Conservation (phyloP, 2,888 invertebrate species). For the Brachyptera risi region DNA sequence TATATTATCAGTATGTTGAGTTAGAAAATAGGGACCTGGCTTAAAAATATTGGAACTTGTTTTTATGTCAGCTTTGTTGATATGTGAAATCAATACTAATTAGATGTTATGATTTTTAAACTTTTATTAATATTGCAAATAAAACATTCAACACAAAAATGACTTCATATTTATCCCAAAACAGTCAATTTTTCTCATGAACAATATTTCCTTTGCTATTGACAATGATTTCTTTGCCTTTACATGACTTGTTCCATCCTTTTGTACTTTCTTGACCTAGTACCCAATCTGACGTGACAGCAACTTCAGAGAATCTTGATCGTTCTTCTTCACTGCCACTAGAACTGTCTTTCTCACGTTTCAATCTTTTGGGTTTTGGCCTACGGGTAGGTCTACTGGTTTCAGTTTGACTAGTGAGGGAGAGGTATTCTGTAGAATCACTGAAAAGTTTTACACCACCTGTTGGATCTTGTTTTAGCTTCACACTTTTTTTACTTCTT, state of each 20-base stretch:
- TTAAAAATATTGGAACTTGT: too few relatives aligned
- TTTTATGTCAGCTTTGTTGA: too few relatives aligned
- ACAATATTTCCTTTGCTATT: not conserved
- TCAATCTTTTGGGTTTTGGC: not conserved
- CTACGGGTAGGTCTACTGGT: not conserved
- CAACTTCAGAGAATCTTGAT: not conserved
- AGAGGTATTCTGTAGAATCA: not conserved
- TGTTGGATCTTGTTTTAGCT: not conserved
- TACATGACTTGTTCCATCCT: not conserved
- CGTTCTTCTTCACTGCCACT: constrained; percentile 8
- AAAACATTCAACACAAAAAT: too few relatives aligned
- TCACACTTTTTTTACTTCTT: not conserved
- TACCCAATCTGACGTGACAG: constrained; percentile 8
- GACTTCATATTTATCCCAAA: not conserved
- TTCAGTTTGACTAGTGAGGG: too few relatives aligned
- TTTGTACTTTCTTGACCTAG: constrained; percentile 1
- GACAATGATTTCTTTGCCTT: not conserved
- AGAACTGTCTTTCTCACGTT: not conserved
- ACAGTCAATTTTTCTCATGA: not conserved
- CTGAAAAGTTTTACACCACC: constrained; percentile 7
- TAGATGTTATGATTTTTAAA: too few relatives aligned
- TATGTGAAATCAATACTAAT: too few relatives aligned
- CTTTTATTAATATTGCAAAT: too few relatives aligned
- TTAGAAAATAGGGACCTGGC: too few relatives aligned
- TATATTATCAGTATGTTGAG: too few relatives aligned